Conservation (phyloP, 2,888 invertebrate genomes). For the Timema cristinae region DNA sequence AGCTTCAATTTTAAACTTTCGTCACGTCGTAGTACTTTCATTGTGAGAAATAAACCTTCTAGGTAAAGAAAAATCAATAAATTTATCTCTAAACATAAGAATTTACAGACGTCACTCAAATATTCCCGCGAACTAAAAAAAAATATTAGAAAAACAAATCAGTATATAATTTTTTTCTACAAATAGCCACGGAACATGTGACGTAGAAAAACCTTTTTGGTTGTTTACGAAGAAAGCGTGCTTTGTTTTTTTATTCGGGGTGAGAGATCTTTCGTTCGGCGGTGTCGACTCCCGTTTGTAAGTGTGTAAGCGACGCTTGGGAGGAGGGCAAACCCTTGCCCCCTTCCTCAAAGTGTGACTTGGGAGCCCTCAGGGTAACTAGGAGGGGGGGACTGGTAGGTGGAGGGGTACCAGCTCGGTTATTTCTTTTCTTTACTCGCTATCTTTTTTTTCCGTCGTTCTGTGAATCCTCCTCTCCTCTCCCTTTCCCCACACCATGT, state of each 20-base stretch:
- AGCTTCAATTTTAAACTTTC: too few relatives aligned
- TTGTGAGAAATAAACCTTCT: too few relatives aligned
- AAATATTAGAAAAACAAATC: too few relatives aligned
- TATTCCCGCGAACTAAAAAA: too few relatives aligned
- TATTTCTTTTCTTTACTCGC: slow-evolving; percentile 23
- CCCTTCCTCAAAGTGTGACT: slow-evolving; percentile 24
- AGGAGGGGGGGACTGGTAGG: slow-evolving; percentile 23
- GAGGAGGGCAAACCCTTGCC: slow-evolving; percentile 11
- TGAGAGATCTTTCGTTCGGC: slow-evolving; percentile 26
- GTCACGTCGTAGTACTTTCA: slow-evolving; percentile 6
- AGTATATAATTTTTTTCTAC: too few relatives aligned
- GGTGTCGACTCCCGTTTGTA: slow-evolving; percentile 27
- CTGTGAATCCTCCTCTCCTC: slow-evolving; percentile 5
- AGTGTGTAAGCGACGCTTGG: slow-evolving; percentile 23
- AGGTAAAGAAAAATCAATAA: too few relatives aligned
- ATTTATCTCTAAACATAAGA: too few relatives aligned
- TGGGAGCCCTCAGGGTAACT: slow-evolving; percentile 19
- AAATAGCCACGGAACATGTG: too few relatives aligned
- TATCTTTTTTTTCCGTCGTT: slow-evolving; percentile 12
- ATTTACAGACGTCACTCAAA: too few relatives aligned
- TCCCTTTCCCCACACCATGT: not conserved
- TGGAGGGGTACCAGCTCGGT: slow-evolving; percentile 36
- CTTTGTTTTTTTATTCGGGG: not conserved
- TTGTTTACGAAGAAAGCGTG: too few relatives aligned
- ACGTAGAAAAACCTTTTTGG: too few relatives aligned